Evolutionary conservation across 2,113 vertebrate genomes (phyloP).

Genomic region (Pluvianellus socialis): DNA sequence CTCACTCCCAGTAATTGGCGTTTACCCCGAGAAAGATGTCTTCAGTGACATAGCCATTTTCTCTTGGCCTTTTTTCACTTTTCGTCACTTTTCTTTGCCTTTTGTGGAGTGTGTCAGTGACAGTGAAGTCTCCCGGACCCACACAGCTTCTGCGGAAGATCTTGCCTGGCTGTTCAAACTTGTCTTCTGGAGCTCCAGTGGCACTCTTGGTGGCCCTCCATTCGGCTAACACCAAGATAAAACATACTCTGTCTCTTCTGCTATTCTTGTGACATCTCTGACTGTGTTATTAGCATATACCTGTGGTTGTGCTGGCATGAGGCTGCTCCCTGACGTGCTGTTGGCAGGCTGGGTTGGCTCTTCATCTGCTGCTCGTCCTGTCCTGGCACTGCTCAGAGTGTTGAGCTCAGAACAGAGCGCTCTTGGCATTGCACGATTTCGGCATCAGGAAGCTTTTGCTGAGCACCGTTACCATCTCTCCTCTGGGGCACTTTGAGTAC

Average conservation of each 20-base stretch:
- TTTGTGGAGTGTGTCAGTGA: not conserved
- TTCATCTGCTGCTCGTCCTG: not conserved
- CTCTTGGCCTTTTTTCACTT: not conserved
- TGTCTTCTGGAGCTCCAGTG: not conserved
- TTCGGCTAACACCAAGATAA: not conserved
- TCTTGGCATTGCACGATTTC: not conserved
- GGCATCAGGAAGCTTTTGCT: not conserved
- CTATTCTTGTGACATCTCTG: not conserved
- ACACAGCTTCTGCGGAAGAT: accelerated
- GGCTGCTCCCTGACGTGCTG: not conserved
- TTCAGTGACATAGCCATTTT: not conserved
- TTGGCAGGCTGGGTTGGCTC: not conserved
- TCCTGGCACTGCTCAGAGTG: not conserved
- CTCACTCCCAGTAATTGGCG: not conserved
- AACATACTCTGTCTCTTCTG: not conserved
- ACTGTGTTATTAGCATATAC: not conserved
- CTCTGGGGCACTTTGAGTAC: not conserved
- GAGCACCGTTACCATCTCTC: not conserved
- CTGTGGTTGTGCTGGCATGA: not conserved
- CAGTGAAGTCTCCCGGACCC: not conserved
- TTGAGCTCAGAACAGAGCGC: not conserved
- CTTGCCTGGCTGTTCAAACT: not conserved
- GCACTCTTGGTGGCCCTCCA: not conserved
- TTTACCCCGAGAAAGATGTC: not conserved
- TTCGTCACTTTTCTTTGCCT: not conserved